Percentiles rank a stretch among this genome's conserved stretches.
Conservation (phyloP, 2,113 vertebrate species). For the Himantopus leucocephalus region DNA sequence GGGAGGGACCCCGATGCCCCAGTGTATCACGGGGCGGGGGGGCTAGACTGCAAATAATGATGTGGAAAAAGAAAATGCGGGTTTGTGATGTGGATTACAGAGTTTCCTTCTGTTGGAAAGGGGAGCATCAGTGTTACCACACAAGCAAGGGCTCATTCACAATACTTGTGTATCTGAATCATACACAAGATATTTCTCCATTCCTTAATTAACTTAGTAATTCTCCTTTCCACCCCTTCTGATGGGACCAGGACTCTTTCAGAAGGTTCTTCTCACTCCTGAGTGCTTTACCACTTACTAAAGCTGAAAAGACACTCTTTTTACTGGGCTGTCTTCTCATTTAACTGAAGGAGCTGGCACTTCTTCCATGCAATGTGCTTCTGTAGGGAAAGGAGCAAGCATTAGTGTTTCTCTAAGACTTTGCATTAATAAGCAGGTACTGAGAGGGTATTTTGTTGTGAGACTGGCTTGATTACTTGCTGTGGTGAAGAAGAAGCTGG, state of each 20-base stretch:
- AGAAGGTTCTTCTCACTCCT: background rate
- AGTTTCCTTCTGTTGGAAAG: background rate
- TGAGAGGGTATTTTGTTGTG: background rate
- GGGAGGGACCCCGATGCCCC: background rate
- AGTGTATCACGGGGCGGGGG: fast-evolving
- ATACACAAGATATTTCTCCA: fast-evolving
- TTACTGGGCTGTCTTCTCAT: background rate
- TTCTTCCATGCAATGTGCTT: background rate
- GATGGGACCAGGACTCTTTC: background rate
- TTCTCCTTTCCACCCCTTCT: background rate
- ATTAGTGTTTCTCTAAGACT: fast-evolving
- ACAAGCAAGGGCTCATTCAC: background rate
- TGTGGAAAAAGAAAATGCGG: background rate
- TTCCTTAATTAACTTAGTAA: fast-evolving
- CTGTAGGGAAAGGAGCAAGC: background rate
- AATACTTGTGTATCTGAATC: fast-evolving
- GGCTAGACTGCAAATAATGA: fast-evolving
- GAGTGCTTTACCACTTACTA: fast-evolving
- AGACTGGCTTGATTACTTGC: background rate
- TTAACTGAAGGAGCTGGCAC: background rate
- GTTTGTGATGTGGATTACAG: background rate
- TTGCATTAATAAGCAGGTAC: background rate
- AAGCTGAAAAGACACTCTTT: background rate
- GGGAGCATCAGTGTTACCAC: fast-evolving
- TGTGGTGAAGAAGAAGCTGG: background rate